These are phyloP conservation scores for Lindbergichthys nudifrons DNA, from an alignment of 2,797 vertebrate genomes.

Conservation along the genomic window DNA sequence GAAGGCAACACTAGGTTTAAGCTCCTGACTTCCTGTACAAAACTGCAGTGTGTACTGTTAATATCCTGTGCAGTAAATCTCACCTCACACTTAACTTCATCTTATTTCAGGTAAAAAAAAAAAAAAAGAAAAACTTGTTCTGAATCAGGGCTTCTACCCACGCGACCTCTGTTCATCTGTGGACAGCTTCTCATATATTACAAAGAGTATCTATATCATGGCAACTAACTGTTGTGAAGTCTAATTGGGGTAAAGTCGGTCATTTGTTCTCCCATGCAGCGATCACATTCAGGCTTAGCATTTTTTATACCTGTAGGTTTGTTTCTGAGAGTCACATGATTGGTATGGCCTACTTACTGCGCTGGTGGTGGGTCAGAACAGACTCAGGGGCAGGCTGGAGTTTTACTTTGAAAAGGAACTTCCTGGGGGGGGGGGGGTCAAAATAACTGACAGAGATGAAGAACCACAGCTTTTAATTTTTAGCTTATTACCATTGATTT, in stretches of 20 bases:
- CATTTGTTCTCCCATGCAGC: slow-evolving; percentile 71
- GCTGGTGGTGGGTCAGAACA: slow-evolving; percentile 52
- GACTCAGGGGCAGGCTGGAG: slow-evolving; percentile 63
- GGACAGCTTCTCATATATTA: slow-evolving; percentile 75
- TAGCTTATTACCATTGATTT: slow-evolving; percentile 1
- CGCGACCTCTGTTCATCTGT: slow-evolving; percentile 72
- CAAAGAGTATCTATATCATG: slow-evolving; percentile 78
- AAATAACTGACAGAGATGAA: slow-evolving; percentile 26
- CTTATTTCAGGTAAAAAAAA: slow-evolving; percentile 76
- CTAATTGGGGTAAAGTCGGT: slow-evolving; percentile 75
- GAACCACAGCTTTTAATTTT: slow-evolving; percentile 42
- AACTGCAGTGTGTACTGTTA: slow-evolving; percentile 74
- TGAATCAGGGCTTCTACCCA: slow-evolving; percentile 80
- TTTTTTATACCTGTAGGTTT: slow-evolving; percentile 68
- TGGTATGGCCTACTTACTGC: slow-evolving; percentile 61
- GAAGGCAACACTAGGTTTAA: slow-evolving; percentile 54
- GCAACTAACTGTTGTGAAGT: slow-evolving; percentile 80
- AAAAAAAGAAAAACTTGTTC: slow-evolving; percentile 55
- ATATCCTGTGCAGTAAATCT: slow-evolving; percentile 78
- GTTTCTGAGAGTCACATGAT: slow-evolving; percentile 65
- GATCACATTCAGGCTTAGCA: slow-evolving; percentile 68
- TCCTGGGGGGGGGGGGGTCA: slow-evolving; percentile 38
- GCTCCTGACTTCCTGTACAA: slow-evolving; percentile 76
- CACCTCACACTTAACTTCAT: slow-evolving; percentile 78
- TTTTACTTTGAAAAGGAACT: slow-evolving; percentile 60